Conservation (phyloP, 2,113 vertebrate species). For the Brachionichthys hirsutus region DNA sequence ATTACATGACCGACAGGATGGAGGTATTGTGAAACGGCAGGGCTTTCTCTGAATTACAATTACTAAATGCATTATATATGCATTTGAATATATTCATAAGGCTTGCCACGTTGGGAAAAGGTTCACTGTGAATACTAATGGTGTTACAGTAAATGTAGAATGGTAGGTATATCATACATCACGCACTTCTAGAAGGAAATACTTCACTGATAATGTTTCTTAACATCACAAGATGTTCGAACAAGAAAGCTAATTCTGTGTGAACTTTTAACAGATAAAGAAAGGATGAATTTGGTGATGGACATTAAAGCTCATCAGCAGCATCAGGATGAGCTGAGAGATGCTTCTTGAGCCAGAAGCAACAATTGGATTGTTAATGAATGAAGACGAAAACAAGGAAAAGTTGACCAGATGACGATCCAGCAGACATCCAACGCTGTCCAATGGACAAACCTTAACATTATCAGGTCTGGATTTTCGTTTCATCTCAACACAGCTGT, state of each 20-base stretch:
- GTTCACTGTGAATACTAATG: conserved; percentile 35
- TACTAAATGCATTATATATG: conserved; percentile 59
- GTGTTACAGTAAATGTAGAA: conserved; percentile 19
- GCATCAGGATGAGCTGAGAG: conserved; percentile 40
- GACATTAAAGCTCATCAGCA: conserved; percentile 55
- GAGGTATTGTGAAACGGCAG: conserved; percentile 46
- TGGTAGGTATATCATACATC: conserved; percentile 11
- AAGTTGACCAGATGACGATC: conserved; percentile 26
- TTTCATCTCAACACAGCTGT: no score
- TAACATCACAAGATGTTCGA: conserved; percentile 10
- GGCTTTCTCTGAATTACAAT: conserved; percentile 52
- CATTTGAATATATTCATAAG: conserved; percentile 56
- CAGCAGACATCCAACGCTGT: conserved; percentile 15
- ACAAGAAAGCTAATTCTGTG: no score
- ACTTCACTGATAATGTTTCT: neutral
- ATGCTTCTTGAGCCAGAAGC: conserved; percentile 39
- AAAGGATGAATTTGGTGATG: conserved; percentile 10
- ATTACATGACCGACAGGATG: conserved; percentile 52
- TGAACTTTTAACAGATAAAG: conserved; percentile 10
- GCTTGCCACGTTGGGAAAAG: conserved; percentile 37
- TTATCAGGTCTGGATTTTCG: neutral
- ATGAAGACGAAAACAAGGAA: conserved; percentile 10
- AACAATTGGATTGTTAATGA: conserved; percentile 56
- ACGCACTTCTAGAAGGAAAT: conserved; percentile 19
- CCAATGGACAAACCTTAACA: conserved; percentile 31